These are phyloP conservation scores for Troides oblongomaculatus DNA, from an alignment of 2,888 invertebrate species.

Conservation along the genomic window DNA sequence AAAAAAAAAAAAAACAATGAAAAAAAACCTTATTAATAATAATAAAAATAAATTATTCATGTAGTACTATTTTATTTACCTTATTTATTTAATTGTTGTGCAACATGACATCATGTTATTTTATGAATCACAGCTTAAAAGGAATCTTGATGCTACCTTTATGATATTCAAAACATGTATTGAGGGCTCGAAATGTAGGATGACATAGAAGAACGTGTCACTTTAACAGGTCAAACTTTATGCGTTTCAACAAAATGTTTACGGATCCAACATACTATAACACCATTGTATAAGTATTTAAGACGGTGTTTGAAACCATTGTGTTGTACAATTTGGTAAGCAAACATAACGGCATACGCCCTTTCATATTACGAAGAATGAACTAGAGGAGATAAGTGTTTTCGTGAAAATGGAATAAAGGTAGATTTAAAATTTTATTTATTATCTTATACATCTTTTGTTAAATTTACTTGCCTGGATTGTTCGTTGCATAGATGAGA, in stretches of 20 bases:
- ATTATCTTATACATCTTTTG: background rate
- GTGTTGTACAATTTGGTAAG: constrained; percentile 20
- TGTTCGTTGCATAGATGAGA: constrained; percentile 86
- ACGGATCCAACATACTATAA: constrained; percentile 14
- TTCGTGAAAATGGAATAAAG: too few species aligned
- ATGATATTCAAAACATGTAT: constrained; percentile 15
- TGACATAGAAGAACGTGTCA: constrained; percentile 17
- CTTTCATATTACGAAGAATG: constrained; percentile 7
- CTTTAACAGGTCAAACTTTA: constrained; percentile 21
- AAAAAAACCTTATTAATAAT: too few species aligned
- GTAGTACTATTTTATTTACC: too few species aligned
- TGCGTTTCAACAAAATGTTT: constrained; percentile 21
- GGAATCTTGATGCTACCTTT: background rate
- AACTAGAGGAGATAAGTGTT: background rate
- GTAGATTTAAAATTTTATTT: background rate
- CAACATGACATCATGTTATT: background rate
- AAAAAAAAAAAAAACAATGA: too few species aligned
- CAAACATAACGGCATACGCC: constrained; percentile 18
- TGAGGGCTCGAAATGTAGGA: constrained; percentile 11
- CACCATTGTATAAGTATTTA: constrained; percentile 3
- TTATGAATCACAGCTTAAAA: constrained; percentile 9
- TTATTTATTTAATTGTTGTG: too few species aligned
- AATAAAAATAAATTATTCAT: too few species aligned
- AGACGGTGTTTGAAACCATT: constrained; percentile 15
- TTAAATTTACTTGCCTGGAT: constrained; percentile 60